Conservation (phyloP, 2,113 vertebrate species). For the Ameiurus melas region DNA sequence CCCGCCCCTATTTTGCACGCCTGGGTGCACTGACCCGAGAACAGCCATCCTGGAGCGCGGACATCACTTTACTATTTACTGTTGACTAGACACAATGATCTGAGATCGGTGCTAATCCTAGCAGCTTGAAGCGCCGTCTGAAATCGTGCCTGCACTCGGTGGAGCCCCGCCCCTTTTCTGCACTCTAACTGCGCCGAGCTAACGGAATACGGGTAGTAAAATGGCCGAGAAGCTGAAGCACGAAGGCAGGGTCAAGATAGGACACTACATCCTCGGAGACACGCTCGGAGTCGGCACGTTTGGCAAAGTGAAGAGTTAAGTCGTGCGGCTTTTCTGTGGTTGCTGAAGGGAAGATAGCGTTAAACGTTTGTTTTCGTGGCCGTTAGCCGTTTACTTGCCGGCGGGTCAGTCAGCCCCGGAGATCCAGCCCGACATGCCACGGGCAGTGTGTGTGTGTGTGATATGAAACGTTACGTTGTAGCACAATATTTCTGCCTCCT, state of each 20-base stretch:
- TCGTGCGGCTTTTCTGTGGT: conserved; percentile 58
- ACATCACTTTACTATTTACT: no score
- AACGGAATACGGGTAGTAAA: conserved; percentile 66
- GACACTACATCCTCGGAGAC: conserved; percentile 93
- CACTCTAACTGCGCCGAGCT: conserved; percentile 62
- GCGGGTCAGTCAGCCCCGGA: conserved; percentile 34
- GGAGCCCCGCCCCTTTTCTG: conserved; percentile 59
- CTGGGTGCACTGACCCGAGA: neutral
- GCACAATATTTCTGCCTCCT: neutral
- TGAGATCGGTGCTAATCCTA: conserved; percentile 24
- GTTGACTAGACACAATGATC: conserved; percentile 21
- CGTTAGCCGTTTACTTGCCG: conserved; percentile 60
- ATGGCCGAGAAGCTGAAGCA: conserved; percentile 97
- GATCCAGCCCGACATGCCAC: no score
- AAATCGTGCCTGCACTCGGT: neutral
- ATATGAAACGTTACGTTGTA: neutral
- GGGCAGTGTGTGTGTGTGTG: no score
- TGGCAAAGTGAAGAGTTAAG: conserved; percentile 99
- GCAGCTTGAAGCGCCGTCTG: neutral
- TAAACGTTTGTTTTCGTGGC: conserved; percentile 39
- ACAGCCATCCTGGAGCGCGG: neutral
- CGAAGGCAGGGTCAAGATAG: conserved; percentile 95
- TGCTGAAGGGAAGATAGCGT: conserved; percentile 25
- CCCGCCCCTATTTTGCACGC: neutral
- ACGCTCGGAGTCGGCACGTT: conserved; percentile 97